A percentile compares a stretch with the other conserved stretches of the same genome.
Evolutionary conservation across 2,888 invertebrate genomes (phyloP).

Genomic region (Cyclophora albipunctata): DNA sequence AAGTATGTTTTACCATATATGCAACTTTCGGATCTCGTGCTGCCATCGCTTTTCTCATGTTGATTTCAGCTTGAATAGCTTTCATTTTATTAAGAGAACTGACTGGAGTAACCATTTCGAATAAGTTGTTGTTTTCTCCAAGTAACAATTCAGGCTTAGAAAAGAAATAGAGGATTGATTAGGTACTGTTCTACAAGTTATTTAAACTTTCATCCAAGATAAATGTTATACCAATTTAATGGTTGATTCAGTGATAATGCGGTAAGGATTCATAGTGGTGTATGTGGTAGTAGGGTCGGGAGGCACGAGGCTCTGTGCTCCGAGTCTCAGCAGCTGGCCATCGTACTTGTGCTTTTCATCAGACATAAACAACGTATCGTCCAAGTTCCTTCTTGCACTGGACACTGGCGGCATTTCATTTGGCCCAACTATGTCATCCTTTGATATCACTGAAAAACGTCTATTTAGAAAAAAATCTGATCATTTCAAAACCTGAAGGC

Average conservation of each 20-base stretch:
- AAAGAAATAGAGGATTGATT: too few species aligned
- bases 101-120: conserved; percentile 4
- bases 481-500: too few species aligned
- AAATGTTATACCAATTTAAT: too few species aligned
- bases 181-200: too few species aligned
- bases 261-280: conserved; percentile 4
- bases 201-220: too few species aligned
- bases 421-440: too few species aligned
- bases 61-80: conserved; percentile 39
- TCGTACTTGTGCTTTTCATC: conserved; percentile 46
- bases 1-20: conserved; percentile 1
- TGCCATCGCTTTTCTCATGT: conserved; percentile 29
- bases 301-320: conserved; percentile 29
- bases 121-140: too few species aligned
- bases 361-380: conserved; percentile 44
- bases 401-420: not conserved
- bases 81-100: conserved; percentile 42
- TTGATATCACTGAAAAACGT: too few species aligned
- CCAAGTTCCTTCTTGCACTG: conserved; percentile 40
- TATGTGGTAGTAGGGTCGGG: conserved; percentile 10
- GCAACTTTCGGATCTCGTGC: conserved; percentile 13
- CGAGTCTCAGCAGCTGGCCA: conserved; percentile 49
- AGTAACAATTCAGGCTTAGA: too few species aligned
- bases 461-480: too few species aligned
- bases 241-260: too few species aligned